A percentile compares a stretch with the other conserved stretches of the same genome.
Evolutionary conservation across 1,140 invertebrate genomes (phyloP).

Genomic region (Drosophila rhopaloa): DNA sequence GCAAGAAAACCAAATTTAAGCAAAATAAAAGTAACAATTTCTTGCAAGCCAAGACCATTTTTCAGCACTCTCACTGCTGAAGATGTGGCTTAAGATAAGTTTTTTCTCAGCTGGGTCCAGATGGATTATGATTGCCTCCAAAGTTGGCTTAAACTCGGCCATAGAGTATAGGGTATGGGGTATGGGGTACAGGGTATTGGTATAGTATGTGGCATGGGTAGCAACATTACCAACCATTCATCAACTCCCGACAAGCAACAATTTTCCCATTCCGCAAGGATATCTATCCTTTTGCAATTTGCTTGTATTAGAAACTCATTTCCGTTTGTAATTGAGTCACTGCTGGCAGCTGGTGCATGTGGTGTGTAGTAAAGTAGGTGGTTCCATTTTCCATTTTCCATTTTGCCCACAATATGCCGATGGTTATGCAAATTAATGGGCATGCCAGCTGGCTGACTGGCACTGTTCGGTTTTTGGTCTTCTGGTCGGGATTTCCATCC

Average conservation of each 20-base stretch:
- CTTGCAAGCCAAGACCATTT: background rate
- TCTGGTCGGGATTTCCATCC: background rate
- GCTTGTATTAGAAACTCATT: conserved; percentile 77
- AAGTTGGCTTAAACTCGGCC: background rate
- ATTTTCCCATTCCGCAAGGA: conserved; percentile 34
- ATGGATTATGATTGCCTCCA: conserved; percentile 4
- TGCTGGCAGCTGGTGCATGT: conserved; percentile 21
- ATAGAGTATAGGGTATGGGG: background rate
- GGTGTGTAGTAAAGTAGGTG: background rate
- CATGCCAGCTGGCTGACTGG: background rate
- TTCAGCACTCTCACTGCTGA: background rate
- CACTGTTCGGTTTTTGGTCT: conserved; percentile 1
- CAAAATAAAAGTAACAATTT: background rate
- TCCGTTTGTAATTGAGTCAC: conserved; percentile 76
- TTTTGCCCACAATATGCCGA: background rate
- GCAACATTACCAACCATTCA: conserved; percentile 59
- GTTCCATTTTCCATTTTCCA: background rate
- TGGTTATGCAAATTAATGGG: conserved; percentile 40
- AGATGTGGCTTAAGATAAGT: background rate
- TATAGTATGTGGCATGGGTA: conserved; percentile 8
- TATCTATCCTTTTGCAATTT: conserved; percentile 62
- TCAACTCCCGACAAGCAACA: conserved; percentile 61
- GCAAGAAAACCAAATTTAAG: background rate
- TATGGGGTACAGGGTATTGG: background rate
- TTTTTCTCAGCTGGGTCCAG: conserved; percentile 3